Percentiles rank a stretch among this genome's conserved stretches.
phyloP scores from a whole-genome alignment of 2,888 invertebrate genomes.

The Macrosiphum euphorbiae region DNA sequence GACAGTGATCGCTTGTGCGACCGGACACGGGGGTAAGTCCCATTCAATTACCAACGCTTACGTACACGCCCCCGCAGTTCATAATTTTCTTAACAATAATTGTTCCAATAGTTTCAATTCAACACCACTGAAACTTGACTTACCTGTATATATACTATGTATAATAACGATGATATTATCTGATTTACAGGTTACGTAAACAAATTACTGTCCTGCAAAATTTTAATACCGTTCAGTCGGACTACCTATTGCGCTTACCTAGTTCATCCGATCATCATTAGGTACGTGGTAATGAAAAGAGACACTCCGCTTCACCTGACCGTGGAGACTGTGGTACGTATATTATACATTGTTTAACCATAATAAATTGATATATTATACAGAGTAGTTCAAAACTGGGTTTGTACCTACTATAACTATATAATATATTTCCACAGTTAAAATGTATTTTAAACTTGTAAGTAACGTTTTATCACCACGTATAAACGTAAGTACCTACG shows the following conservation, averaged over 20 bases:
- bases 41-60: neutral
- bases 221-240: constrained; percentile 86
- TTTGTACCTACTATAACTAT: neutral
- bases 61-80: neutral
- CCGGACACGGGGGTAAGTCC: constrained; percentile 82
- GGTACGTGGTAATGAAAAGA: constrained; percentile 84
- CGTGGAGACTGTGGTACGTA: constrained; percentile 80
- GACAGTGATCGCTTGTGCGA: constrained; percentile 88
- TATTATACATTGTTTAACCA: neutral
- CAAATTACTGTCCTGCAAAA: constrained; percentile 80
- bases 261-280: constrained; percentile 85
- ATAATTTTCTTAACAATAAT: neutral
- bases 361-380: neutral
- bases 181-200: constrained; percentile 75
- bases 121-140: neutral
- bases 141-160: neutral
- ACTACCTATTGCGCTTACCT: constrained; percentile 90
- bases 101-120: neutral
- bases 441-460: neutral
- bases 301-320: constrained; percentile 87
- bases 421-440: neutral
- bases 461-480: neutral
- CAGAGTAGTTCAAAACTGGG: neutral
- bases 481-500: neutral
- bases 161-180: neutral